Evolutionary conservation across 2,888 invertebrate species (phyloP), one percentile per base, ranked within the genome.

Genomic region (Limulus polyphemus): DNA sequence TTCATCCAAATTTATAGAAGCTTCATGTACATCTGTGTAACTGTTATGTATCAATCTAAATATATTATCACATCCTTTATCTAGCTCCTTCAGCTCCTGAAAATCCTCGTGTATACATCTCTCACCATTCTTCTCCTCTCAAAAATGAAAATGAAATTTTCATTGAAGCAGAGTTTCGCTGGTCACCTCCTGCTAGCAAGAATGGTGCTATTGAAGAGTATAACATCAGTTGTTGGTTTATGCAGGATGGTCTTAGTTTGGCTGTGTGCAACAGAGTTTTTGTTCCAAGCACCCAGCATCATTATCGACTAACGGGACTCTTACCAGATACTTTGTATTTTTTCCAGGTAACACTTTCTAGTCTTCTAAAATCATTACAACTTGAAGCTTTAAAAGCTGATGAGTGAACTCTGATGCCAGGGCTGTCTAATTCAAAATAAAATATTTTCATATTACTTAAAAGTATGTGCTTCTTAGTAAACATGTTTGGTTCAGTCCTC

Each of bases 131-230:
- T 57, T 69, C 72, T 57, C 68, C 71, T 54, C 69, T 72, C 10
- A 69, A 74, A 48, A 17, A n/a, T 50, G 58, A 49, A 46, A 62
- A 62, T 54, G 67, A 69, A 14, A 32, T 32, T 32, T 32, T 7
- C 32, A 76, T 83, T 4, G 81, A 81, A 10, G 85, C 84, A 0
- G 81, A 84, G 69, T 83, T 88, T 68, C 84, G 93, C 10, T 95
- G 94, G 94, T 83, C 85, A 67, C 77, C 82, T 0, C 93, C 94
- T 0, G 75, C 79, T 51, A 81, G 82, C 61, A 81, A 84, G 3
- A 90, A 91, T 75, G 90, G 90, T 0, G 77, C 86, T 10, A 80
- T 91, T 49, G 77, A 82, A 57, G 84, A 85, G 1, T 93, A 91
- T 75, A 82, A 82, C 66, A 81, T 85, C 3, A 78, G 80, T 65